phyloP scores from a whole-genome alignment of 2,113 vertebrate genomes.

The Apistogramma diplotaenia region DNA sequence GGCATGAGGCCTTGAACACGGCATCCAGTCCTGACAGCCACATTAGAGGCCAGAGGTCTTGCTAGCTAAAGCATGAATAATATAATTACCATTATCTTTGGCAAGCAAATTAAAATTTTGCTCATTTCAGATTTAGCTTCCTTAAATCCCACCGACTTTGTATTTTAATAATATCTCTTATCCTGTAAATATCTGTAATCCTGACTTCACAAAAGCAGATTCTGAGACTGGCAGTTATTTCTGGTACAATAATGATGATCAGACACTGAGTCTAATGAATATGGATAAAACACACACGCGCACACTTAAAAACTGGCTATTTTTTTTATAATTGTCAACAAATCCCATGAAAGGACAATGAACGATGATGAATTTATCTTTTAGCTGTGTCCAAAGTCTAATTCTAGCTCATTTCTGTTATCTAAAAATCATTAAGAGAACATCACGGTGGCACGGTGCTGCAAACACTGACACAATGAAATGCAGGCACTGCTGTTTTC shows the following conservation, averaged over 20 bases:
- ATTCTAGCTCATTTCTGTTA: not conserved
- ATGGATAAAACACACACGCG: not conserved
- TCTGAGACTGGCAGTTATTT: not conserved
- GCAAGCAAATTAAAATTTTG: not conserved
- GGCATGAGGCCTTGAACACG: not conserved
- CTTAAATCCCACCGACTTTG: not conserved
- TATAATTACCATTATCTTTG: not conserved
- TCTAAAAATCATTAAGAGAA: not conserved
- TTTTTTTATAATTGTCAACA: not conserved
- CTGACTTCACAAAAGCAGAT: not conserved
- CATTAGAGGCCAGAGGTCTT: not conserved
- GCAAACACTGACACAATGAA: not conserved
- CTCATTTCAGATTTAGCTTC: not conserved
- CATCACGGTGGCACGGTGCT: no score
- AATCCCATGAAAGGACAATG: not conserved
- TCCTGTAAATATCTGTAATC: not conserved
- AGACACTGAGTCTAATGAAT: not conserved
- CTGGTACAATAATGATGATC: not conserved
- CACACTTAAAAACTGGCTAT: not conserved
- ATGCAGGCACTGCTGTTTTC: not conserved
- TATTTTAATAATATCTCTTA: slow-evolving; percentile 3
- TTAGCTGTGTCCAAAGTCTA: not conserved
- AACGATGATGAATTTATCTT: not conserved
- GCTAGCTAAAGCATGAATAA: not conserved
- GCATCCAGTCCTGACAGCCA: not conserved